Evolutionary conservation across 2,113 vertebrate genomes (phyloP).

Genomic region (Rhinoderma darwinii): DNA sequence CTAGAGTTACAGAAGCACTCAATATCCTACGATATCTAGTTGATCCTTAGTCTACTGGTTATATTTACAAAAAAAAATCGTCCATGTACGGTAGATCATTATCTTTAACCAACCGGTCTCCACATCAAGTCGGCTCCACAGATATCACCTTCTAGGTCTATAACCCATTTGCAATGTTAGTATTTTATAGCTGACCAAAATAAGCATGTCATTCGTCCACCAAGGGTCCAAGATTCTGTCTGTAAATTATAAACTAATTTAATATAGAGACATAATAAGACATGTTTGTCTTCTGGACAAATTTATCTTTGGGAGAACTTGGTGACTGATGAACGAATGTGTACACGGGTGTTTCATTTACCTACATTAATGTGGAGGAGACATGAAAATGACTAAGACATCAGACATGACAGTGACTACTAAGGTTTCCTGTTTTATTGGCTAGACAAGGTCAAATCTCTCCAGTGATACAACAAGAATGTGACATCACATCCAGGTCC

Average conservation of each 20-base stretch:
- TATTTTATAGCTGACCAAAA: no score
- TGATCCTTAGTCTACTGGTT: not conserved
- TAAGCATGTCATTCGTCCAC: not conserved
- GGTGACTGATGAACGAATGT: not conserved
- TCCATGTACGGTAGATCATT: not conserved
- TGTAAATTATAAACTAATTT: not conserved
- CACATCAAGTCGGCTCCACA: not conserved
- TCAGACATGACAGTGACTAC: constrained; percentile 8
- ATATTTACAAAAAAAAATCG: not conserved
- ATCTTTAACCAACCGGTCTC: not conserved
- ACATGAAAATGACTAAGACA: constrained; percentile 4
- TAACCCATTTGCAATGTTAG: no score
- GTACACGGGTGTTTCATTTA: not conserved
- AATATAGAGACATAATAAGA: not conserved
- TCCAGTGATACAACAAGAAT: constrained; percentile 26
- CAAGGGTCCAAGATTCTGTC: not conserved
- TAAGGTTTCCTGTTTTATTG: constrained; percentile 38
- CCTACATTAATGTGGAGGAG: not conserved
- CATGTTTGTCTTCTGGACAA: not conserved
- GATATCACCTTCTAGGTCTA: not conserved
- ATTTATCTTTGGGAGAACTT: not conserved
- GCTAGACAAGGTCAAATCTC: constrained; percentile 22
- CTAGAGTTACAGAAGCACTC: not conserved
- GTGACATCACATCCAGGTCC: constrained; percentile 32
- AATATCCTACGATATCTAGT: not conserved